Base-by-base conservation (phyloP, 2,113 vertebrate genomes). In the Nerophis ophidion region DNA sequence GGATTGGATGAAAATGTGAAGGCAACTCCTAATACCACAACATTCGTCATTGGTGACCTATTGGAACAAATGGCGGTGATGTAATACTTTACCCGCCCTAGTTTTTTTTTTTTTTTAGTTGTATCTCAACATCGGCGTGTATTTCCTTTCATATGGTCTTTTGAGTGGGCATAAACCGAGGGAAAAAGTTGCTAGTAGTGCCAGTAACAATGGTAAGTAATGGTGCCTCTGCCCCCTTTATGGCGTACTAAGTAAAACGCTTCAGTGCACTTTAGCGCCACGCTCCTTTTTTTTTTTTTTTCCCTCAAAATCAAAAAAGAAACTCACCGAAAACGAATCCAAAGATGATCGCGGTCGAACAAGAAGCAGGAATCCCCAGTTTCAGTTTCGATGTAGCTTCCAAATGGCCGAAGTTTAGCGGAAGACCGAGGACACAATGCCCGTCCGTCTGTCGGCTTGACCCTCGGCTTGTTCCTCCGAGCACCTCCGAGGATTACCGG, bases 161-260 rank as follows among this genome's bases (percentile, higher is more conserved):
- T 11, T 4, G 1, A 4, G 10, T 12, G 40, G 40, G 40, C 5
- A 11, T 5, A 11, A 12, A 12, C 3, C 40, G 8, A 9, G 8
- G 66, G 70, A 52, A 0, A 75, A 88, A 82, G 77, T 88, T 85
- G 60, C 36, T 44, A 15, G 2, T 8, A 3, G 57, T 63, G 56
- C 62, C 82, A 55, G 67, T 60, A 72, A 81, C 83, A 71, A 72
- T 60, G 65, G 64, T 76, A 57, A 67, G 64, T 76, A 57, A 67
- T 61, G 70, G 68, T 55, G 69, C 55, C 74, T 64, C 61, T 55
- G 63, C 58, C 65, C 26, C 66, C 79, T 84, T 88, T 87, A 83
- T 89, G 85, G 85, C 81, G 87, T 77, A 89, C 77, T 59, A 85
- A 82, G 70, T 84, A 83, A 89, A 87, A 84, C 56, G 81, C 75